phyloP scores from a whole-genome alignment of 2,888 invertebrate genomes.

The Aporophyla nigra region DNA sequence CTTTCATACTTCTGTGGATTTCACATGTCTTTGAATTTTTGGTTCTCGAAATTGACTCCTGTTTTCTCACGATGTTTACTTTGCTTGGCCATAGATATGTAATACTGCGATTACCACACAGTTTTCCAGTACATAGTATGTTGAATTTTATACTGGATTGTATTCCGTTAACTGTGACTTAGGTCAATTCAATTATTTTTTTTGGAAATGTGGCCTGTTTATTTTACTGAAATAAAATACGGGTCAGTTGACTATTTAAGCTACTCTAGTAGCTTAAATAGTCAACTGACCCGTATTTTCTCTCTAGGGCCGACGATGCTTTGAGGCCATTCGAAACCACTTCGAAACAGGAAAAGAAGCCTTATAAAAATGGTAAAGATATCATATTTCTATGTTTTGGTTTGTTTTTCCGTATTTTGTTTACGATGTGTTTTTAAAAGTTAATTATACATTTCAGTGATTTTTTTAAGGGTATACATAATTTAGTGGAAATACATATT shows the following conservation, averaged over 20 bases:
- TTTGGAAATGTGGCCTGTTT: background rate
- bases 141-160: background rate
- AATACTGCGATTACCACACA: too few relatives aligned
- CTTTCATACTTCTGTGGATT: too few relatives aligned
- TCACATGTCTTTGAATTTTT: background rate
- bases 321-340: constrained; percentile 18
- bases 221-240: constrained; percentile 10
- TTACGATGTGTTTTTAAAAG: constrained; percentile 11
- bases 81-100: background rate
- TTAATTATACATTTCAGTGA: background rate
- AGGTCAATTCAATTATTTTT: too few relatives aligned
- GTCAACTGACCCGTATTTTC: too few relatives aligned
- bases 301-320: constrained; percentile 29
- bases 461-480: background rate
- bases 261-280: too few relatives aligned
- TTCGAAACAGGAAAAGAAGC: constrained; percentile 19
- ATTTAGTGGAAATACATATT: too few relatives aligned
- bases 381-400: constrained; percentile 1
- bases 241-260: constrained; percentile 25
- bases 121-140: background rate
- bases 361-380: constrained; percentile 10
- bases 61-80: background rate
- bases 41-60: background rate
- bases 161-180: background rate
- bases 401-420: constrained; percentile 1